Conservation (phyloP, 1,140 invertebrate species). For the Rhopalosiphum padi region DNA sequence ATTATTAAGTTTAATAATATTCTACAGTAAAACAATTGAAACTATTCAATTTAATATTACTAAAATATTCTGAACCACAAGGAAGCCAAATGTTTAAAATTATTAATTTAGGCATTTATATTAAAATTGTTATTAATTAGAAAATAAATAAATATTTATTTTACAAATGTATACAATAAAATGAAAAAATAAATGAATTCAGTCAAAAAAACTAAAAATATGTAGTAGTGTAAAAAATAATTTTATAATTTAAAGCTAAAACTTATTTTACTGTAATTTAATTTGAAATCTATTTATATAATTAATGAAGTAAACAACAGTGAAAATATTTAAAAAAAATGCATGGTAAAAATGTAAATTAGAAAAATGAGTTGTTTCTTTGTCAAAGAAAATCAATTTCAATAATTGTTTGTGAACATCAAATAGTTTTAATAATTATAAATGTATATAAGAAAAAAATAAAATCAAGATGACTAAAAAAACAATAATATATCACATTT, state of each 20-base stretch:
- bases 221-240: background rate
- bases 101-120: background rate
- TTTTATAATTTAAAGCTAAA: background rate
- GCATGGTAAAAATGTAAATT: background rate
- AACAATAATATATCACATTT: background rate
- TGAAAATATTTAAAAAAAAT: background rate
- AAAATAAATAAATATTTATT: constrained; percentile 19
- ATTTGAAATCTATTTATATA: background rate
- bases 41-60: background rate
- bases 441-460: background rate
- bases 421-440: background rate
- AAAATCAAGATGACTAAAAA: background rate
- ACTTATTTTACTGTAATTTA: background rate
- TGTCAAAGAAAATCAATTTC: background rate
- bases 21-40: background rate
- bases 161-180: background rate
- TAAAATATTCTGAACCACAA: background rate
- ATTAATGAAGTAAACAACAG: background rate
- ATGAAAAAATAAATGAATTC: background rate
- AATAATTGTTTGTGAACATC: background rate
- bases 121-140: background rate
- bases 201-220: background rate
- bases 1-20: background rate
- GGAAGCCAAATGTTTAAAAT: background rate
- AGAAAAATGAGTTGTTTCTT: background rate